Evolutionary conservation across 2,797 vertebrate genomes (phyloP), one percentile per base, ranked within the genome.

Genomic region (Cyclura pinguis): DNA sequence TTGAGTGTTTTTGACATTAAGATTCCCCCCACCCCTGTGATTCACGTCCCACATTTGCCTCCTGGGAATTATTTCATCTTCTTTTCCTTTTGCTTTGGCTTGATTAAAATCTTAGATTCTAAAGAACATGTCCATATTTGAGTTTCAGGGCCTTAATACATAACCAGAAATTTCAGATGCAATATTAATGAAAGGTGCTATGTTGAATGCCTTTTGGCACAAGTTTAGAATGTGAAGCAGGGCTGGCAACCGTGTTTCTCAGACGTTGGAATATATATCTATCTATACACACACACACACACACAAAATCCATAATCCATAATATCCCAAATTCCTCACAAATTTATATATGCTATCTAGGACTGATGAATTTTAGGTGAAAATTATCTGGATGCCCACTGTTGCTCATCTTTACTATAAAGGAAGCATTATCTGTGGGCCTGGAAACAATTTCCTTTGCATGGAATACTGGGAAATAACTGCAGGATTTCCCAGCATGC

Each of bases 11-110:
- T 78, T 72, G 35, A 38, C n/a, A 57, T 69, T 72, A 57, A 82
- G 64, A 42, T 72, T 87, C 62, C 64, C 42, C 32, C 29, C 59
- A 52, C 67, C 29, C 67, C 29, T 7, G 18, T 69, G 76, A 80
- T 87, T 80, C 76, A 50, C 35, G 62, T 80, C 62, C 47, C 59
- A 67, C 59, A 80, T 80, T n/a, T 67, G 18, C 29, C 57, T 80
- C 59, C 42, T 62, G 86, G 29, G 76, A 87, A 67, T 87, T 47
- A 87, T 87, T 80, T 78, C 38, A 87, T 80, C 77, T 87, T 62
- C 16, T 69, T 1, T 29, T 47, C 24, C 8, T 69, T 86, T 35
- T 77, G 72, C 76, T 80, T 32, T 42, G 5, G 59, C 42, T 67
- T 80, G 76, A 80, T 87, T 87, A 64, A 64, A 67, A 87, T 67